These are phyloP conservation scores for Deroplatys truncata DNA, from an alignment of 2,888 invertebrate species.

Conservation along the genomic window DNA sequence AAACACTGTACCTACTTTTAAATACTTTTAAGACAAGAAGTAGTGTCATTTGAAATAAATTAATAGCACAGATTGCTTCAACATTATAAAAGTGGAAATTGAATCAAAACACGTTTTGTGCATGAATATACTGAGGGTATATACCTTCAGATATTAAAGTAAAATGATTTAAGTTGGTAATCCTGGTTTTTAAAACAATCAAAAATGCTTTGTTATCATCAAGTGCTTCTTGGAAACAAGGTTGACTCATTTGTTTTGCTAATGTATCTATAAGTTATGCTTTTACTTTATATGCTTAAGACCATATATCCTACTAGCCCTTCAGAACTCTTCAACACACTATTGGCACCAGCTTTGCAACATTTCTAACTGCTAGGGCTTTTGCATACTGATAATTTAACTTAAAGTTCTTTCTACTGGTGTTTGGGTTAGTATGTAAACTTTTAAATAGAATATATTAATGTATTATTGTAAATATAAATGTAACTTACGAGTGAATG, in stretches of 20 bases:
- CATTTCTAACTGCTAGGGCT: neutral
- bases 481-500: neutral
- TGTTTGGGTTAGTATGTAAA: neutral
- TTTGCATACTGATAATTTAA: neutral
- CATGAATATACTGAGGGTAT: too few species aligned
- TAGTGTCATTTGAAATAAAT: too few species aligned
- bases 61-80: too few species aligned
- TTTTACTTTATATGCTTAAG: neutral
- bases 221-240: neutral
- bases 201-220: too few species aligned
- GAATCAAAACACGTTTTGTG: too few species aligned
- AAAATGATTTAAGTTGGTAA: too few species aligned
- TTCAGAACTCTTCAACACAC: neutral
- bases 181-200: too few species aligned
- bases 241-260: neutral
- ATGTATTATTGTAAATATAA: neutral
- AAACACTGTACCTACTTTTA: too few species aligned
- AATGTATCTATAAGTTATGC: neutral
- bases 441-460: neutral
- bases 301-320: neutral
- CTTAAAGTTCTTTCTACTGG: neutral
- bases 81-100: too few species aligned
- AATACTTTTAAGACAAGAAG: too few species aligned
- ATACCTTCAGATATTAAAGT: too few species aligned
- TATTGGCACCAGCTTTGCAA: neutral